phyloP scores from a whole-genome alignment of 53 echinoderm and acorn worm species.

The Stichopus horrens region DNA sequence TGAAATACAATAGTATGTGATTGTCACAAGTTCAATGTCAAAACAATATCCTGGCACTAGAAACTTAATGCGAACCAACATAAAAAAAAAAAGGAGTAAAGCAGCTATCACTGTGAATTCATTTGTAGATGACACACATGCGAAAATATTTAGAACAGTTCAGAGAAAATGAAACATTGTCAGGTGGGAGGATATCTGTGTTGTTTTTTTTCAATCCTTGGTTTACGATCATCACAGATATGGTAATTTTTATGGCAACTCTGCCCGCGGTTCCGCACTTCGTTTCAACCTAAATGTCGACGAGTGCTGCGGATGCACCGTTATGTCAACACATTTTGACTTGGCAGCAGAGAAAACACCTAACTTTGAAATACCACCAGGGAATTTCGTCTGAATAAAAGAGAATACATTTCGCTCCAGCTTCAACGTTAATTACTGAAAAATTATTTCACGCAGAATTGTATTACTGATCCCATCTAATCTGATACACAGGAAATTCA shows the following conservation, averaged over 20 bases:
- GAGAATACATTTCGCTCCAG: background rate
- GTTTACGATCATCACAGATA: background rate
- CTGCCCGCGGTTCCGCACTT: background rate
- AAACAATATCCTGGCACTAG: no score
- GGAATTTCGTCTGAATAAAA: background rate
- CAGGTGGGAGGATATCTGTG: background rate
- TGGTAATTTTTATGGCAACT: background rate
- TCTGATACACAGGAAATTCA: constrained; percentile 17
- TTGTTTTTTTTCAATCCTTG: background rate
- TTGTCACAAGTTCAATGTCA: no score
- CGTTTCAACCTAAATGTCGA: constrained; percentile 5
- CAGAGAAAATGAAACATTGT: no score
- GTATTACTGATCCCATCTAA: constrained; percentile 4
- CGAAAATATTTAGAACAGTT: no score
- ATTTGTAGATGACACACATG: no score
- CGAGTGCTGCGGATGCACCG: background rate
- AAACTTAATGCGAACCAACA: no score
- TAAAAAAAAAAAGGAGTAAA: no score
- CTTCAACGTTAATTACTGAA: constrained; percentile 9
- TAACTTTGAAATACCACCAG: background rate
- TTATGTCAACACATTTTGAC: constrained; percentile 4
- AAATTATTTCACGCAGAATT: constrained; percentile 14
- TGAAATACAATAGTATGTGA: no score
- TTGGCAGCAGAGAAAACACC: background rate
- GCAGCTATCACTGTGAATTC: no score